Conservation (phyloP, 2,797 vertebrate species). For the Silurus lanzhouensis region DNA sequence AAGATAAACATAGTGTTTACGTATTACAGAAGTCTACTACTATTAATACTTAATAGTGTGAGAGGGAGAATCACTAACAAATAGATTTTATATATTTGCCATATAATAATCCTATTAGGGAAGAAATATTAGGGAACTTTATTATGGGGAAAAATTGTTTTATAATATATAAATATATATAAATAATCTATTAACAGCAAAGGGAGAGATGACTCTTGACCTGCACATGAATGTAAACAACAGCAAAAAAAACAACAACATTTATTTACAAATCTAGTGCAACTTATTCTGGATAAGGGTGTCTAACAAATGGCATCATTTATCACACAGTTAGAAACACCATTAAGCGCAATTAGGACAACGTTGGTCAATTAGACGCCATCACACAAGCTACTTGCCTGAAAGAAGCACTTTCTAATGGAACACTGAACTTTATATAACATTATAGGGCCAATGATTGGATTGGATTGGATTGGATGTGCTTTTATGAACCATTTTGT, state of each 20-base stretch:
- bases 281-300: not conserved
- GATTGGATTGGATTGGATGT: not conserved
- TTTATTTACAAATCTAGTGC: not conserved
- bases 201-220: not conserved
- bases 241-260: not conserved
- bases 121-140: not conserved
- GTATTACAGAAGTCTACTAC: too few species aligned
- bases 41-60: too few species aligned
- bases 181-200: not conserved
- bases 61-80: too few species aligned
- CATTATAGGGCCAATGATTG: not conserved
- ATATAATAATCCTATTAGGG: not conserved
- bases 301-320: not conserved
- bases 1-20: too few species aligned
- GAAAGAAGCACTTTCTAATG: not conserved
- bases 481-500: not conserved
- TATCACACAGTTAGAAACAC: not conserved
- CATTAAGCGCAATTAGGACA: not conserved
- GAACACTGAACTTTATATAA: not conserved
- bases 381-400: not conserved
- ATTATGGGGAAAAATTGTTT: not conserved
- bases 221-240: not conserved
- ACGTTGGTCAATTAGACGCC: not conserved
- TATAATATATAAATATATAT: too few species aligned
- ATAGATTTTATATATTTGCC: not conserved